phyloP scores from a whole-genome alignment of 2,888 invertebrate genomes.

The Apamea epomidion region DNA sequence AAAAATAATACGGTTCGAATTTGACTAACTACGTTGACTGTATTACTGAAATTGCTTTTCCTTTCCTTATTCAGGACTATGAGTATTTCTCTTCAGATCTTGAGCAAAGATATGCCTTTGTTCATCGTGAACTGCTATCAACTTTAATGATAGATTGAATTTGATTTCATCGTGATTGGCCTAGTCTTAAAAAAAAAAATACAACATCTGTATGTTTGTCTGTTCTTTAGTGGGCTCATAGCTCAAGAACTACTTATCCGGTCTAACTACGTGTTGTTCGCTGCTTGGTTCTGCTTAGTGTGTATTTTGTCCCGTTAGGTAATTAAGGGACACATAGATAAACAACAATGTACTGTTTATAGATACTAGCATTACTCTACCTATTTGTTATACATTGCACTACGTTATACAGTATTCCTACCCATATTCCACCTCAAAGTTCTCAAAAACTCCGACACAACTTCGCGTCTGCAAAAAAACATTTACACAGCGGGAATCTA shows the following conservation, averaged over 20 bases:
- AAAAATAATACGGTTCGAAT: background rate
- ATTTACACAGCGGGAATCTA: constrained; percentile 44
- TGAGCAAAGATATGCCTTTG: background rate
- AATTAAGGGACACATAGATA: background rate
- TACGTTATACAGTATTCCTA: background rate
- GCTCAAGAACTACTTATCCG: constrained; percentile 3
- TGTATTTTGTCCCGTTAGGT: background rate
- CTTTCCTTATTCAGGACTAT: background rate
- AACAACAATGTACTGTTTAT: background rate
- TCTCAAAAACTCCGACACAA: constrained; percentile 1
- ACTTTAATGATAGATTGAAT: background rate
- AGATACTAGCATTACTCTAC: background rate
- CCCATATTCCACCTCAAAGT: background rate
- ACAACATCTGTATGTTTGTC: background rate
- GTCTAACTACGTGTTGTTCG: background rate
- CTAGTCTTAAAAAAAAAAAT: background rate
- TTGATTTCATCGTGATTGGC: background rate
- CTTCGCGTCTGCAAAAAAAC: constrained; percentile 17
- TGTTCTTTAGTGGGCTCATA: background rate
- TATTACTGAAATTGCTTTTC: background rate
- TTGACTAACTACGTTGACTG: background rate
- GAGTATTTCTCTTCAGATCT: background rate
- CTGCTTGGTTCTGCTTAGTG: background rate
- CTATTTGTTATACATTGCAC: background rate
- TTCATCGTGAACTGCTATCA: background rate